These are phyloP conservation scores for Seriola rivoliana DNA, from an alignment of 2,113 vertebrate species.

Conservation along the genomic window DNA sequence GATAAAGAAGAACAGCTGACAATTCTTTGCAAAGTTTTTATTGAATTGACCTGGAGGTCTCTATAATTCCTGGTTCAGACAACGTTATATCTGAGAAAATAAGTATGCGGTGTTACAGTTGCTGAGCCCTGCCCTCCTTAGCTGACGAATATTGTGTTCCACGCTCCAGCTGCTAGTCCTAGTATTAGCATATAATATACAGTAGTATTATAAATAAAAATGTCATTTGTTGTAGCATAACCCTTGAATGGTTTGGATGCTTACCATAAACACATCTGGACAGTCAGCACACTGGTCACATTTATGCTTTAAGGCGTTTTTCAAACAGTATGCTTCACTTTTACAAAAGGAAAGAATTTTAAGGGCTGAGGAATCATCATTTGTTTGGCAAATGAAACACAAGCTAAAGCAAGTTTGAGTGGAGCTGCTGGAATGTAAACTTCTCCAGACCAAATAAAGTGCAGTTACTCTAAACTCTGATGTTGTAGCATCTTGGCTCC, in stretches of 20 bases:
- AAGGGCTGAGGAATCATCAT: not conserved
- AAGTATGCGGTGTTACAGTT: not conserved
- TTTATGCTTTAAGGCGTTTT: not conserved
- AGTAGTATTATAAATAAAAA: not conserved
- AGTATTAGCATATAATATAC: not conserved
- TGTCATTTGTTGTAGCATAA: not conserved
- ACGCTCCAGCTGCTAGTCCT: not conserved
- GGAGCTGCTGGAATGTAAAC: constrained; percentile 3
- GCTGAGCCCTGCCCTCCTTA: not conserved
- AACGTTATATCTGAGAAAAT: not conserved
- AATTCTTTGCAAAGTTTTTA: constrained; percentile 1
- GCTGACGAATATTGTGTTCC: not conserved
- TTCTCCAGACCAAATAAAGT: not conserved
- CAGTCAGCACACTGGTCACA: not conserved
- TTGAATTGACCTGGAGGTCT: not conserved
- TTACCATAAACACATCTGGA: not conserved
- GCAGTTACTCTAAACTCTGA: not conserved
- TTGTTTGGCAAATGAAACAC: not conserved
- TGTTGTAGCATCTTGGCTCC: not conserved
- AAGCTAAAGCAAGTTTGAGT: not conserved
- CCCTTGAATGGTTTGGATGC: not conserved
- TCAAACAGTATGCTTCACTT: not conserved
- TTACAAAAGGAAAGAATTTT: not conserved
- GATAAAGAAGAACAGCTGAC: constrained; percentile 8
- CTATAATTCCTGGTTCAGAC: not conserved